Conservation (phyloP, 2,113 vertebrate genomes). For the Archocentrus centrarchus region DNA sequence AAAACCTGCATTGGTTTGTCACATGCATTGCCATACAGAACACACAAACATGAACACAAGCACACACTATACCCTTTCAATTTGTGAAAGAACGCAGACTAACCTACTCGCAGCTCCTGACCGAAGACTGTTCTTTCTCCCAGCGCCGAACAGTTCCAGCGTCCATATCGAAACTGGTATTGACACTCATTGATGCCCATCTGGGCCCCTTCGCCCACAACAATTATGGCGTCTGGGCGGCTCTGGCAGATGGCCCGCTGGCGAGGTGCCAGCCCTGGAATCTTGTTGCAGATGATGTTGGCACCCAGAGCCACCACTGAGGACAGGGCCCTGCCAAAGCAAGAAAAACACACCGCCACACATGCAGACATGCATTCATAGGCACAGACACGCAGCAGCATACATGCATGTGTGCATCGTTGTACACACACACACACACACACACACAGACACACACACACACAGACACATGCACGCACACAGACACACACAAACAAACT, state of each 20-base stretch:
- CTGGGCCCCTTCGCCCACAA: constrained; percentile 98
- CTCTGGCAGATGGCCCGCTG: constrained; percentile 99
- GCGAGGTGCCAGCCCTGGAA: constrained; percentile 96
- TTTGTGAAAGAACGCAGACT: constrained; percentile 78
- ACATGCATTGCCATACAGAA: not conserved
- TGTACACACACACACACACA: constrained; percentile 10
- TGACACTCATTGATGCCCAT: constrained; percentile 99
- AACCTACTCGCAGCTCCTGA: constrained; percentile 99
- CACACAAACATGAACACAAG: constrained; percentile 1
- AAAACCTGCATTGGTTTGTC: not conserved
- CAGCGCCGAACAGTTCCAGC: constrained; percentile 98
- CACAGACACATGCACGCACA: not conserved
- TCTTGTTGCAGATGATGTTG: constrained; percentile 99
- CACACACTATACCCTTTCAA: constrained; percentile 1
- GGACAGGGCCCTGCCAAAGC: constrained; percentile 77
- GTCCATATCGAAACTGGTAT: constrained; percentile 96
- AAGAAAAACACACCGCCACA: constrained; percentile 46
- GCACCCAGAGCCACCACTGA: constrained; percentile 85
- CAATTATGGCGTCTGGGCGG: constrained; percentile 99
- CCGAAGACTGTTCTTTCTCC: constrained; percentile 98
- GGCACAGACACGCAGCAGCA: not conserved
- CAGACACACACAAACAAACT: constrained; percentile 34
- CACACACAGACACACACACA: constrained; percentile 16
- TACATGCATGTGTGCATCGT: constrained; percentile 8
- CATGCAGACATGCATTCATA: constrained; percentile 14